Evolutionary conservation across 2,888 invertebrate species (phyloP).

Genomic region (Ophion ellenae): DNA sequence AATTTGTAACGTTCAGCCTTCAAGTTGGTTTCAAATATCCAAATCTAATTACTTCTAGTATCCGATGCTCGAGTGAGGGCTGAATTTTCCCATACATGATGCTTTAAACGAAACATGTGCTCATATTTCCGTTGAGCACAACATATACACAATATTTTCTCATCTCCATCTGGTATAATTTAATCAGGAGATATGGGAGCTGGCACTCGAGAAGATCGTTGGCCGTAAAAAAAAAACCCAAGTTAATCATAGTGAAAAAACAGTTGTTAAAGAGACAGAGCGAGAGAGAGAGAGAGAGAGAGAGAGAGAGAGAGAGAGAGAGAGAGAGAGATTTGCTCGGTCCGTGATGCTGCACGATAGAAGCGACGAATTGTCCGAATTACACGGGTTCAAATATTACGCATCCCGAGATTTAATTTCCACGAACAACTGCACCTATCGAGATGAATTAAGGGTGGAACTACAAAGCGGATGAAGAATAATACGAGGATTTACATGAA

Average conservation of each 20-base stretch:
- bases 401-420: slow-evolving; percentile 25
- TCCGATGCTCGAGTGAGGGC: background rate
- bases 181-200: slow-evolving; percentile 16
- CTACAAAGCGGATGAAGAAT: slow-evolving; percentile 21
- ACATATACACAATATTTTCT: background rate
- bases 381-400: slow-evolving; percentile 35
- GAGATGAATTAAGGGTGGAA: background rate
- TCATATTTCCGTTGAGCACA: background rate
- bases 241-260: slow-evolving; percentile 40
- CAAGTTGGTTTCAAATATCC: background rate
- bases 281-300: background rate
- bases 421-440: background rate
- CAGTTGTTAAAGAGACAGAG: background rate
- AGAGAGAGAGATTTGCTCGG: background rate
- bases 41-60: background rate
- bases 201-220: background rate
- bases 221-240: slow-evolving; percentile 24
- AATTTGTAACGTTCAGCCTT: background rate
- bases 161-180: slow-evolving; percentile 13
- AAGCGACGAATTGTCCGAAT: slow-evolving; percentile 31
- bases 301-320: background rate
- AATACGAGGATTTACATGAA: background rate
- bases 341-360: slow-evolving; percentile 3
- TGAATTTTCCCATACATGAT: background rate
- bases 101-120: background rate